phyloP scores from a whole-genome alignment of 2,888 invertebrate genomes.

The Scaptomyza caliginosa region DNA sequence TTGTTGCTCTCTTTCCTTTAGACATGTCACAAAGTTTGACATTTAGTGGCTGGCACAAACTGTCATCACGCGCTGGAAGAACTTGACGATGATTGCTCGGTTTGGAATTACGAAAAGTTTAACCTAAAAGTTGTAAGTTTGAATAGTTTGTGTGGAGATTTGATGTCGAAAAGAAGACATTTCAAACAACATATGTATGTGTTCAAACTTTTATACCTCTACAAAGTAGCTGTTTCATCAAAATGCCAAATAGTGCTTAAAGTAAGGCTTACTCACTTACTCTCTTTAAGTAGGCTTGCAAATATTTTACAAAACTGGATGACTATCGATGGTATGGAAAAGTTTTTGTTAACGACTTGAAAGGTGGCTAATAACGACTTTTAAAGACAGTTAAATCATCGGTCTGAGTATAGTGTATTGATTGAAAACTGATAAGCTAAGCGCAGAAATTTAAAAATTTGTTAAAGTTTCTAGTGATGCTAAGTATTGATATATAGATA shows the following conservation, averaged over 20 bases:
- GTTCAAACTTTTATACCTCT: not conserved
- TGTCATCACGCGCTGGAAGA: slow-evolving; percentile 67
- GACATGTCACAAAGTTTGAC: slow-evolving; percentile 75
- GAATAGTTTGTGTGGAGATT: slow-evolving; percentile 19
- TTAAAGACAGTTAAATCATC: not conserved
- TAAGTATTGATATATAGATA: no score
- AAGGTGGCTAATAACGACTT: not conserved
- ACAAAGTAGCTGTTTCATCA: not conserved
- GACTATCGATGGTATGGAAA: not conserved
- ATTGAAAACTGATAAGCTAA: not conserved
- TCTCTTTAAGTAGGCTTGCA: no score
- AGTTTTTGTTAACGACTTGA: not conserved
- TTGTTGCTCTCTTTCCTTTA: slow-evolving; percentile 30
- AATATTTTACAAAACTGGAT: not conserved
- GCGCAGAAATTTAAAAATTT: no score
- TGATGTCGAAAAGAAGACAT: slow-evolving; percentile 6
- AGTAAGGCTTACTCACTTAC: not conserved
- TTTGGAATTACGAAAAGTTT: slow-evolving; percentile 54
- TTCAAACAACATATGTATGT: slow-evolving; percentile 9
- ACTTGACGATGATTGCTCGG: slow-evolving; percentile 76
- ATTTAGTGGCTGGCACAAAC: slow-evolving; percentile 80
- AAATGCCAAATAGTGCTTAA: not conserved
- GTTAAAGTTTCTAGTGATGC: no score
- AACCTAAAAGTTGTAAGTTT: slow-evolving; percentile 19
- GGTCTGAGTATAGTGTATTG: not conserved